Evolutionary conservation across 1,140 invertebrate species (phyloP), one percentile per base, ranked within the genome.

Genomic region (Penaeus vannamei): DNA sequence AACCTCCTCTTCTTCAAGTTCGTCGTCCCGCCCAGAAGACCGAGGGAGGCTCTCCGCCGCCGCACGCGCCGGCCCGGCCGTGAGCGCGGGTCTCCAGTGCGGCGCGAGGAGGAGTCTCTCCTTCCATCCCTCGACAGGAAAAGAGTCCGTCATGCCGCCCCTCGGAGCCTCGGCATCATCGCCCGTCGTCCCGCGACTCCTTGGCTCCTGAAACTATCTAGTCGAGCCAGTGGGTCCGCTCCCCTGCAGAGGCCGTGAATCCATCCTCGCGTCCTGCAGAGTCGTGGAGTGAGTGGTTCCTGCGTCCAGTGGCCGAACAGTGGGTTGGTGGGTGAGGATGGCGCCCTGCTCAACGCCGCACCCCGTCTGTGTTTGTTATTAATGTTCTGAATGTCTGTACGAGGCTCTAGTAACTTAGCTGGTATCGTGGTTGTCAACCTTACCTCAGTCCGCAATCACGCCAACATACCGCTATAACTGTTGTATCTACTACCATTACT

Each of bases 371-470:
- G 82, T 89, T 89, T 89, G 87, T 89, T 89, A 66, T 84, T 89
- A 84, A 89, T 87, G 83, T 89, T 77, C 87, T 89, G 82, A 89
- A 89, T 89, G 87, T 89, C 82, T 89, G 87, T 89, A 89, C 60
- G 87, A 89, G 87, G 87, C 82, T 85, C 87, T 64, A 85, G 82
- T 89, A 85, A 89, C 61, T 46, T 89, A 89, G 87, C 66, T 80
- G 87, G 83, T 79, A 66, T 82, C 59, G 83, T 89, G 87, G 84
- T 89, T 84, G n/a, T 61, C 60, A 60, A 62, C 66, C 69, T 79
- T 42, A 42, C 59, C 62, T 84, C 83, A 66, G 42, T 46, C 62
- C 66, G 66, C 29, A 61, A 59, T 84, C 46, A 60, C 46, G 60
- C 79, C 76, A 61, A 85, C 62, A 79, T 79, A 79, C 72, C 72